Conservation (phyloP, 2,797 vertebrate species). For the Alfaro cultratus region DNA sequence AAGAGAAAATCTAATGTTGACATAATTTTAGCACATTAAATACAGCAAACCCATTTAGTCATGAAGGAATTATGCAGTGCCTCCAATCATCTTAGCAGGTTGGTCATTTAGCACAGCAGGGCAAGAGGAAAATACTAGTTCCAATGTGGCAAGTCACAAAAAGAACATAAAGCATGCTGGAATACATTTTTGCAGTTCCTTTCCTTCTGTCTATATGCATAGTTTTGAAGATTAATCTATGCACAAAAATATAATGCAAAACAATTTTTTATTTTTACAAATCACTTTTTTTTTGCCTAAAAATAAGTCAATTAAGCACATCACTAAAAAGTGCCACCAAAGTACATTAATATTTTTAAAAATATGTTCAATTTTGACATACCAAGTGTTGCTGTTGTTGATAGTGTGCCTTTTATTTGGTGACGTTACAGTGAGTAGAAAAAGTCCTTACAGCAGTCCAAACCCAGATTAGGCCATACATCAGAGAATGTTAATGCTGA, state of each 20-base stretch:
- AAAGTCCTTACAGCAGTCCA: constrained; percentile 37
- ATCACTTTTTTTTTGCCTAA: neutral
- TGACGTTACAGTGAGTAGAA: constrained; percentile 57
- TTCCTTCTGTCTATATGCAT: constrained; percentile 8
- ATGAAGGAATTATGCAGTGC: constrained; percentile 61
- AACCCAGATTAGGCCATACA: constrained; percentile 71
- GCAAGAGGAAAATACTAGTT: constrained; percentile 57
- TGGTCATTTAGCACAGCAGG: constrained; percentile 68
- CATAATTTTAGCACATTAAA: constrained; percentile 65
- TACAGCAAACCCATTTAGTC: constrained; percentile 65
- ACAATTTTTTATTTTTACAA: neutral
- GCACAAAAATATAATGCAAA: neutral
- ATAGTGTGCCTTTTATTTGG: constrained; percentile 66
- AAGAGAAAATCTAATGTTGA: constrained; percentile 66
- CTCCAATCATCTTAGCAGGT: constrained; percentile 68
- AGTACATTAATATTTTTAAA: neutral
- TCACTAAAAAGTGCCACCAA: neutral
- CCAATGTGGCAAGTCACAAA: constrained; percentile 66
- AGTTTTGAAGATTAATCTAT: neutral
- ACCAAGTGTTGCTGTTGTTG: neutral
- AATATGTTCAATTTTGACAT: neutral
- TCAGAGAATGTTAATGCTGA: constrained; percentile 67
- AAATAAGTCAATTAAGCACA: neutral
- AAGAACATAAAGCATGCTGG: constrained; percentile 19
- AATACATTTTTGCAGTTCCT: constrained; percentile 10